These are phyloP conservation scores for Gnathonemus longibarbis DNA, from an alignment of 2,113 vertebrate species.

Conservation along the genomic window DNA sequence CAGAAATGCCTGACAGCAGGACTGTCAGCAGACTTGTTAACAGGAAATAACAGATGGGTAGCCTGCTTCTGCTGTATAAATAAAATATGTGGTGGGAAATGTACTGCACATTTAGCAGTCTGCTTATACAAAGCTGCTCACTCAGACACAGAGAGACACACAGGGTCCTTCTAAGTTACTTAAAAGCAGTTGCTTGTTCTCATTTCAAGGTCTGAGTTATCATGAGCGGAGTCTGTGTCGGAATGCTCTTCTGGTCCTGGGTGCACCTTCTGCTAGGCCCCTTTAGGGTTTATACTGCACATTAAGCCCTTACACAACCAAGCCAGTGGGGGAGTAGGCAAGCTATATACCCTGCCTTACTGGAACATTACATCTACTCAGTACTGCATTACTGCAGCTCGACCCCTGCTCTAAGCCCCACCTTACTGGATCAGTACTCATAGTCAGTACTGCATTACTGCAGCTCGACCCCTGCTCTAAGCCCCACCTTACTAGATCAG, in stretches of 20 bases:
- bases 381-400: not conserved
- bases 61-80: not conserved
- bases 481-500: not conserved
- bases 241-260: not conserved
- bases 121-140: not conserved
- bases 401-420: not conserved
- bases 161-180: not conserved
- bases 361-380: not conserved
- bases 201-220: not conserved
- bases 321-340: not conserved
- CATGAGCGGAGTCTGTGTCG: not conserved
- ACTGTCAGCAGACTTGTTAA: not conserved
- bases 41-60: not conserved
- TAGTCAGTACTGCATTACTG: not conserved
- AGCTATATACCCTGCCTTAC: not conserved
- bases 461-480: not conserved
- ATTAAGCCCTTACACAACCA: conserved; percentile 13
- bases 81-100: not conserved
- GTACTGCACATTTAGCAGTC: not conserved
- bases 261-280: not conserved
- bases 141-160: not conserved
- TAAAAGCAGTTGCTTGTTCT: not conserved
- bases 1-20: not conserved
- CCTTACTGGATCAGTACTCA: not conserved
- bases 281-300: not conserved